phyloP scores from a whole-genome alignment of 2,888 invertebrate genomes.

The Tanytarsus gracilentus region DNA sequence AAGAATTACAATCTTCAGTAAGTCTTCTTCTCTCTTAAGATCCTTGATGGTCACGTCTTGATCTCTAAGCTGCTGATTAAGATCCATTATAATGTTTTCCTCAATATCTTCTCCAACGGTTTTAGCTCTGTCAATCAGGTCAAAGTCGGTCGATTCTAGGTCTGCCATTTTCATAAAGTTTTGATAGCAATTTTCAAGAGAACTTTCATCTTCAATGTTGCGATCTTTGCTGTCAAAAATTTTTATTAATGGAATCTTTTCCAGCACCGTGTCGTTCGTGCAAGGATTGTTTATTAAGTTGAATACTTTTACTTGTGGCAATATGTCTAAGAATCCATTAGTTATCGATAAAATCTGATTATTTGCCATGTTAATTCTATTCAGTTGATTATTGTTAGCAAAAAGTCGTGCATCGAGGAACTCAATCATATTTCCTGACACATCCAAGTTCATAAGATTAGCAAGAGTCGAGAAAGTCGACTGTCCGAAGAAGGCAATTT shows the following conservation, averaged over 20 bases:
- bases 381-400: neutral
- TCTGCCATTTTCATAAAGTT: conserved; percentile 6
- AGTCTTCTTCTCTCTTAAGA: neutral
- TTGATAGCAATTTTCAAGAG: conserved; percentile 14
- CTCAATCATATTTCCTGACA: conserved; percentile 12
- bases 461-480: neutral
- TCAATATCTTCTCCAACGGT: conserved; percentile 17
- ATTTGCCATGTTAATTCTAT: conserved; percentile 11
- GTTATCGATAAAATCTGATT: conserved; percentile 20
- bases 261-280: conserved; percentile 12
- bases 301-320: conserved; percentile 15
- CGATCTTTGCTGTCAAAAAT: neutral
- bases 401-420: conserved; percentile 13
- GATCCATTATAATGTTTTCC: neutral
- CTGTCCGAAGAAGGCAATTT: conserved; percentile 8
- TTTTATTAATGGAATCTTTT: conserved; percentile 8
- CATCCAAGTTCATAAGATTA: conserved; percentile 18
- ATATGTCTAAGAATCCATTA: neutral
- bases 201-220: conserved; percentile 2
- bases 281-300: conserved; percentile 24
- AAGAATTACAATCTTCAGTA: neutral
- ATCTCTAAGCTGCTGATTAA: neutral
- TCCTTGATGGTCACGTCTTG: neutral
- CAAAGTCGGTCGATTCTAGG: conserved; percentile 9
- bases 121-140: conserved; percentile 1